Conservation (phyloP, 2,113 vertebrate species). For the Acrocephalus arundinaceus region DNA sequence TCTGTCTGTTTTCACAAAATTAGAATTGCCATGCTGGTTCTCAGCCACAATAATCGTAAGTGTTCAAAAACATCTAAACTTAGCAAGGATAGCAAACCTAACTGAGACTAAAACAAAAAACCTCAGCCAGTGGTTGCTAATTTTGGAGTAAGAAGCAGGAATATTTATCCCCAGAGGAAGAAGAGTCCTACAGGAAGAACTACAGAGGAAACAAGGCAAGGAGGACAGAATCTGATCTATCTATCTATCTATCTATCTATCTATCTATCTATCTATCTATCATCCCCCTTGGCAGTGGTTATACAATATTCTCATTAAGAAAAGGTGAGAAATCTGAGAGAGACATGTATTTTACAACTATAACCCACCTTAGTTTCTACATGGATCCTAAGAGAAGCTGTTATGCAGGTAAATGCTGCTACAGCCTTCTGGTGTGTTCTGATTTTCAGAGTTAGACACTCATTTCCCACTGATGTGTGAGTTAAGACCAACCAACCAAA, state of each 20-base stretch:
- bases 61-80: background rate
- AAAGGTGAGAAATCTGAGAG: background rate
- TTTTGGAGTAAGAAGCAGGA: background rate
- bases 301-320: background rate
- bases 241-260: accelerated
- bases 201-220: background rate
- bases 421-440: background rate
- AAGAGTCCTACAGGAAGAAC: background rate
- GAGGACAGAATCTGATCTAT: background rate
- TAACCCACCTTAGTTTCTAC: background rate
- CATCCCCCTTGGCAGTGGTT: background rate
- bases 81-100: background rate
- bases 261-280: background rate
- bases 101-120: background rate
- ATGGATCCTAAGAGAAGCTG: background rate
- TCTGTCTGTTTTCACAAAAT: background rate
- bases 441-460: background rate
- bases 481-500: background rate
- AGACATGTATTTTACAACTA: background rate
- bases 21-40: background rate
- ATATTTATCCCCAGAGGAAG: background rate
- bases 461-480: background rate
- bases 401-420: background rate
- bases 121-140: background rate
- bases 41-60: background rate